Percentiles rank a stretch among this genome's conserved stretches.
Conservation (phyloP, 2,888 invertebrate genomes). For the Thera britannica region DNA sequence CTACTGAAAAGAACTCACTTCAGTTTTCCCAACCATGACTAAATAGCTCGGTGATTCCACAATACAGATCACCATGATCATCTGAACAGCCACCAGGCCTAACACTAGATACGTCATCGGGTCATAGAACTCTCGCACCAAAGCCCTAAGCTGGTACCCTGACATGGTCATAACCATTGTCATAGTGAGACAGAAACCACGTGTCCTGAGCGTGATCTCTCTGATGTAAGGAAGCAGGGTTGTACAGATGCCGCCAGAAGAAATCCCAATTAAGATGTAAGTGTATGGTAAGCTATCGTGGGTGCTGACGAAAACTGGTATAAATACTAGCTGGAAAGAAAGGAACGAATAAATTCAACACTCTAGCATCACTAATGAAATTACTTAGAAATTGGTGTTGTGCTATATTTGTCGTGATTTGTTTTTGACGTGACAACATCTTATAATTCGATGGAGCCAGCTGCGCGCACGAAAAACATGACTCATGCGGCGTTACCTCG, state of each 20-base stretch:
- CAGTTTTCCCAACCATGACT: slow-evolving; percentile 61
- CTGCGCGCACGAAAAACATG: too few species aligned
- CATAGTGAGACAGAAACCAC: slow-evolving; percentile 56
- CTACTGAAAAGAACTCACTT: slow-evolving; percentile 53
- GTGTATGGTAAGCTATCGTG: slow-evolving; percentile 39
- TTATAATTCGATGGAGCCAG: too few species aligned
- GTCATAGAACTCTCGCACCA: slow-evolving; percentile 22
- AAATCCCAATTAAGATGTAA: slow-evolving; percentile 62
- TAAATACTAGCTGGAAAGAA: slow-evolving; percentile 27
- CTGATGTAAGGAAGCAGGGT: slow-evolving; percentile 64
- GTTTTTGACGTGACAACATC: too few species aligned
- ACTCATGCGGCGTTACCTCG: too few species aligned
- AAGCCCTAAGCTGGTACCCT: slow-evolving; percentile 45
- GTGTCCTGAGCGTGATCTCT: slow-evolving; percentile 55
- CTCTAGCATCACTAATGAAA: too few species aligned
- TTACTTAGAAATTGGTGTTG: too few species aligned
- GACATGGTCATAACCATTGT: slow-evolving; percentile 60
- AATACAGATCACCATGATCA: slow-evolving; percentile 57
- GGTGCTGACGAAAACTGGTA: slow-evolving; percentile 24
- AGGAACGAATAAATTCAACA: not conserved
- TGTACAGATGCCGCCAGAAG: slow-evolving; percentile 65
- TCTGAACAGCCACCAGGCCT: slow-evolving; percentile 59
- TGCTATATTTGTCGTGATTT: too few species aligned
- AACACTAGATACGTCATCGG: slow-evolving; percentile 57
- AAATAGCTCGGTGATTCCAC: slow-evolving; percentile 68